Base-by-base conservation (phyloP, 92 coral and sea anemone genomes). In the Virgularia gustaviana region DNA sequence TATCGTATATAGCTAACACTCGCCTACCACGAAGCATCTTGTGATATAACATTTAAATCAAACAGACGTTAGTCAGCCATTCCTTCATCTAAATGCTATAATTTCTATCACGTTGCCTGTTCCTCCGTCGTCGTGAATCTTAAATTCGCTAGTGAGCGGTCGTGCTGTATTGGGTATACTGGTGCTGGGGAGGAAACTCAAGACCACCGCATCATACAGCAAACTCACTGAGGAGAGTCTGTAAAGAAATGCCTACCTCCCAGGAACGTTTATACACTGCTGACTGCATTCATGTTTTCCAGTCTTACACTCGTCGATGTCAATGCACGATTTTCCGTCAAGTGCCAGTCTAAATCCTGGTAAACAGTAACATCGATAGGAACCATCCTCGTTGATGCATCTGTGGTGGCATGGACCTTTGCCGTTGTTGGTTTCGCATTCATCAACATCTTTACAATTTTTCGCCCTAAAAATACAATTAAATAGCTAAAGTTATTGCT, bases 401-500 rank as follows among this genome's bases (percentile, higher is more conserved):
- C 77, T 75, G 18, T 89, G 87, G 56, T 84, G 87, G 36, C 98
- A 92, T 74, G 78, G 82, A 19, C 96, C 98, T 33, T 59, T 89
- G 38, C 87, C 85, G 24, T 81, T 75, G 53, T 87, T 89, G 25
- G 53, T 43, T 10, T 84, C 71, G 36, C 98, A 92, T 77, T 92
- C 98, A 39, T 92, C 71, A 13, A 84, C 80, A 70, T 92, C 96
- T 13, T 39, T 52, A 64, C 98, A 92, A 20, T 35, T 38, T 15
- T 83, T 81, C 49, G 88, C 81, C 37, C 88, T 86, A 65, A 49
- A 70, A 2, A 31, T 27, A n/a, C 28, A 57, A 25, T 16, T 43
- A 43, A 13, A 43, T 20, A 43, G 20, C 11, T 15, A 36, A 20
- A 2, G 1, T 60, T 60, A 11, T 25, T 34, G 18, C 3, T 15